phyloP scores from a whole-genome alignment of 1,140 invertebrate genomes.

The Rhagoletis pomonella region DNA sequence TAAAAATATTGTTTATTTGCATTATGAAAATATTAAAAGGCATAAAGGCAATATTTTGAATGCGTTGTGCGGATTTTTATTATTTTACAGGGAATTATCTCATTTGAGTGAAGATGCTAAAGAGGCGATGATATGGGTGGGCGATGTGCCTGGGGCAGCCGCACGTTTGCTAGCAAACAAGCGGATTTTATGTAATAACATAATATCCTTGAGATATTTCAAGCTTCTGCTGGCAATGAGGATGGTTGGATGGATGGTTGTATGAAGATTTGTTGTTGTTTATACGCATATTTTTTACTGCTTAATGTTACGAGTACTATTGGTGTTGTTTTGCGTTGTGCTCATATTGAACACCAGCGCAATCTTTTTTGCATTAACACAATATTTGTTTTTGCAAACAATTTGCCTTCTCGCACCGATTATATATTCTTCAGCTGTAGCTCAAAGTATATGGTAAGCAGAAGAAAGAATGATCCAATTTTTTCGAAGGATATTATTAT shows the following conservation, averaged over 20 bases:
- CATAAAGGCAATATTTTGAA: constrained; percentile 59
- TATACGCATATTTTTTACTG: background rate
- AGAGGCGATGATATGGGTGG: background rate
- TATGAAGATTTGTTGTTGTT: constrained; percentile 4
- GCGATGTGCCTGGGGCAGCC: constrained; percentile 18
- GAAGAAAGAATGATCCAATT: constrained; percentile 41
- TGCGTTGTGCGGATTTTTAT: constrained; percentile 68
- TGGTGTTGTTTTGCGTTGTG: constrained; percentile 20
- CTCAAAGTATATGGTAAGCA: background rate
- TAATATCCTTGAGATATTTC: constrained; percentile 74
- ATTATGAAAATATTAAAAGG: constrained; percentile 69
- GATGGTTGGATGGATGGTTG: constrained; percentile 24
- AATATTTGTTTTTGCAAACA: constrained; percentile 70
- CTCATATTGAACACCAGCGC: constrained; percentile 71
- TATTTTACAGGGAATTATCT: constrained; percentile 73
- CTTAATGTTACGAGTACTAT: constrained; percentile 25
- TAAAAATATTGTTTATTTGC: constrained; percentile 60
- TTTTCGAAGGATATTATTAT: constrained; percentile 46
- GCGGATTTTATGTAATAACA: constrained; percentile 56
- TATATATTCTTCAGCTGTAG: constrained; percentile 59
- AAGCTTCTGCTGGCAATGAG: constrained; percentile 5
- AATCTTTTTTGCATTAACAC: constrained; percentile 58
- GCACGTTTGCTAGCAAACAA: constrained; percentile 31
- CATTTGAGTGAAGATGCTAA: constrained; percentile 70
- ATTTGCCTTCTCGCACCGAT: constrained; percentile 67